These are phyloP conservation scores for Tenebrosternarchus preto DNA, from an alignment of 2,113 vertebrate genomes.

Conservation along the genomic window DNA sequence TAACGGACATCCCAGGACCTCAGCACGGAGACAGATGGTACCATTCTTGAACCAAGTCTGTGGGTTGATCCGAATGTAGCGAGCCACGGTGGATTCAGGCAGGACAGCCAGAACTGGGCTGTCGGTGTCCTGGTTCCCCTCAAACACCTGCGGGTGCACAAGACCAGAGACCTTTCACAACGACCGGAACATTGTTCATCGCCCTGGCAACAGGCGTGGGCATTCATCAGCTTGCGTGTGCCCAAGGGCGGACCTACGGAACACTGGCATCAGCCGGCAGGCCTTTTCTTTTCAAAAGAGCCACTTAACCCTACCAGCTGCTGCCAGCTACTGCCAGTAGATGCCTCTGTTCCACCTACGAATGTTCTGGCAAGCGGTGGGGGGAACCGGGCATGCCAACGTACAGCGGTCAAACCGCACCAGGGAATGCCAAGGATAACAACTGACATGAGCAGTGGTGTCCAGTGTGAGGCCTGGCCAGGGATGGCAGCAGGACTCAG, in stretches of 20 bases:
- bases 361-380: neutral
- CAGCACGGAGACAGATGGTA: conserved; percentile 88
- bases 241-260: conserved; percentile 6
- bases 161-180: neutral
- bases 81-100: conserved; percentile 77
- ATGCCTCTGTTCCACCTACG: neutral
- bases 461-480: neutral
- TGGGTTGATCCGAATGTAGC: conserved; percentile 88
- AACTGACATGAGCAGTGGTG: conserved; percentile 9
- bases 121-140: conserved; percentile 86
- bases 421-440: conserved; percentile 23
- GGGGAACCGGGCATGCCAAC: conserved; percentile 1
- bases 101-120: conserved; percentile 84
- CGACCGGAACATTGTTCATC: neutral
- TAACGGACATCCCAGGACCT: conserved; percentile 87
- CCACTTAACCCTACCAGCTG: conserved; percentile 44
- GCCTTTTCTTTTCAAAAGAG: conserved; percentile 47
- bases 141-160: conserved; percentile 78
- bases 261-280: conserved; percentile 39
- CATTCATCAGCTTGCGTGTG: neutral
- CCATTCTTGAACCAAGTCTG: conserved; percentile 90
- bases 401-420: conserved; percentile 30
- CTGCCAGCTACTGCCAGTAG: conserved; percentile 39
- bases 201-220: neutral
- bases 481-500: neutral